These are phyloP conservation scores for Pelobates cultripes DNA, from an alignment of 2,797 vertebrate genomes.

Conservation along the genomic window DNA sequence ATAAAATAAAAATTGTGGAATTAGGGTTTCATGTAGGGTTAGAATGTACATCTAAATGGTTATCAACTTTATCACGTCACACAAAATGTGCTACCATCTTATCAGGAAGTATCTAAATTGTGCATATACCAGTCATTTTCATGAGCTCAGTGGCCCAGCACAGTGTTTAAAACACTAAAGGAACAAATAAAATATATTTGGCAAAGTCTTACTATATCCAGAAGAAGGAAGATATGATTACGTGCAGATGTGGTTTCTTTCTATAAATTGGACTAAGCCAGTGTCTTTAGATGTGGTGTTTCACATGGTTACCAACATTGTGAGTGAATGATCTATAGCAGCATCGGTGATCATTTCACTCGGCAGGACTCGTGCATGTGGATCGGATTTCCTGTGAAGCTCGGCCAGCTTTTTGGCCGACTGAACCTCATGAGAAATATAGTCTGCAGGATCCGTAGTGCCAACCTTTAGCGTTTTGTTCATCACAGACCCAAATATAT, in stretches of 20 bases:
- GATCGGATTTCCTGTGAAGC: no score
- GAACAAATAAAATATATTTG: constrained; percentile 71
- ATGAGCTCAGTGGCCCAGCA: constrained; percentile 61
- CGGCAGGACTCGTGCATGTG: no score
- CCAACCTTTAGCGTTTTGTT: no score
- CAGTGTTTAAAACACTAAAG: constrained; percentile 73
- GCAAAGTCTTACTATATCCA: constrained; percentile 77
- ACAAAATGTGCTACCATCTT: not conserved
- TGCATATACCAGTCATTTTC: constrained; percentile 12
- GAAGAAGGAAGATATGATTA: constrained; percentile 78
- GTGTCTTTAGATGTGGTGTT: constrained; percentile 76
- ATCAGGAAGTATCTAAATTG: not conserved
- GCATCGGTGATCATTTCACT: constrained; percentile 65
- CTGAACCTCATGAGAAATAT: no score
- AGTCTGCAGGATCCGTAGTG: no score
- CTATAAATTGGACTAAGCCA: constrained; percentile 72
- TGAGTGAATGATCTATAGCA: constrained; percentile 77
- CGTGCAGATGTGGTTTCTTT: constrained; percentile 77
- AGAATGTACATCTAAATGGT: no score
- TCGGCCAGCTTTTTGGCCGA: no score
- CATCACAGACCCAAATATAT: no score
- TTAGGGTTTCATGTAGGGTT: no score
- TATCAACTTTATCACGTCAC: no score
- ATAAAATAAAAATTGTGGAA: no score
- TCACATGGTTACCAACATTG: constrained; percentile 77